Conservation (phyloP, 1,140 invertebrate genomes). For the Portunus trituberculatus region DNA sequence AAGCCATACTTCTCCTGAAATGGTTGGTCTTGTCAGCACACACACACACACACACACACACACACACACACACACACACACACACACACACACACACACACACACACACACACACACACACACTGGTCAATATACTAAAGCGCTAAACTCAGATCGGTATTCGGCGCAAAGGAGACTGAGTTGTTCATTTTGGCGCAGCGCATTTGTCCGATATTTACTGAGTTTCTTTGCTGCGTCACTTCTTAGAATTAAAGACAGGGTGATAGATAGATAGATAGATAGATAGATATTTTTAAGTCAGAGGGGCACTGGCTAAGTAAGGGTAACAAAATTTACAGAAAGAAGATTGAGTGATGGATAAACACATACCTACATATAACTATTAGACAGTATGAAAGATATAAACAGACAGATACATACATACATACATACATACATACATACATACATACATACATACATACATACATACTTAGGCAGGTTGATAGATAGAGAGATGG, state of each 20-base stretch:
- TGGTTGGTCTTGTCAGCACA: background rate
- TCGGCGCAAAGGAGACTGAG: background rate
- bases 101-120: constrained; percentile 32
- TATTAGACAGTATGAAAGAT: no score
- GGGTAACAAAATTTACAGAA: no score
- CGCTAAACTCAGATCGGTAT: background rate
- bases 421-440: constrained; percentile 36
- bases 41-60: no score
- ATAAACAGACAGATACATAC: background rate
- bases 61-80: constrained; percentile 6
- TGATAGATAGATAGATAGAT: no score
- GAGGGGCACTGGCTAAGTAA: no score
- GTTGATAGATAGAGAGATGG: background rate
- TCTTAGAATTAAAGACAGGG: no score
- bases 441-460: constrained; percentile 36
- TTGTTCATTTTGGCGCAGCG: background rate
- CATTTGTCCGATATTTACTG: background rate
- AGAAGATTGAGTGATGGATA: no score
- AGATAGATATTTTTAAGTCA: no score
- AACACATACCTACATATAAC: no score
- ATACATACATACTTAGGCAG: constrained; percentile 25
- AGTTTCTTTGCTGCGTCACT: background rate
- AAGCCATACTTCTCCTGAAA: background rate
- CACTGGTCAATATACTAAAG: background rate
- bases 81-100: constrained; percentile 44